Evolutionary conservation across 2,888 invertebrate genomes (phyloP).

Genomic region (Cataglyphis cursor): DNA sequence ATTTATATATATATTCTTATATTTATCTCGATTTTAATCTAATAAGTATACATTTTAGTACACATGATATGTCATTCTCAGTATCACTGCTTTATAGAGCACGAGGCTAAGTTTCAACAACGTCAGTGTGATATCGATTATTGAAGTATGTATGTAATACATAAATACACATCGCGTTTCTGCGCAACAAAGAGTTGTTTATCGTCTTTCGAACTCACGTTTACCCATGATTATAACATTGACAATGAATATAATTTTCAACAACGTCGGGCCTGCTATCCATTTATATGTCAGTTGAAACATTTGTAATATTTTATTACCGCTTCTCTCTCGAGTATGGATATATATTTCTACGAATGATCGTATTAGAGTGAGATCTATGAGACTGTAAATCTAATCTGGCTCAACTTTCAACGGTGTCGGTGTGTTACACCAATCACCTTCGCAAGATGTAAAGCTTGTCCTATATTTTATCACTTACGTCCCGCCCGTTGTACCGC

Average conservation of each 20-base stretch:
- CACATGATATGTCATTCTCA: not conserved
- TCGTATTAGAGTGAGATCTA: slow-evolving; percentile 20
- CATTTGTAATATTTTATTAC: slow-evolving; percentile 12
- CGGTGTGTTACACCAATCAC: slow-evolving; percentile 39
- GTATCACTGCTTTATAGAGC: not conserved
- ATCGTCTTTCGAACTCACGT: not conserved
- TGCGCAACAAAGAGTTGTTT: not conserved
- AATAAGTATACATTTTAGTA: not conserved
- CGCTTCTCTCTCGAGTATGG: not conserved
- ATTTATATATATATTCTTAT: not conserved
- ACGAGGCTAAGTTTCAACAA: slow-evolving; percentile 1
- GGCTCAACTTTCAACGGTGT: slow-evolving; percentile 45
- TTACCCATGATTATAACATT: not conserved
- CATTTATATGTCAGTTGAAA: not conserved
- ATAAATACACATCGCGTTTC: slow-evolving; percentile 7
- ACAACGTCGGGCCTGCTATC: not conserved
- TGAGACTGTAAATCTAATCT: slow-evolving; percentile 25
- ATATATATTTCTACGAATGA: slow-evolving; percentile 26
- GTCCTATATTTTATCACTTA: slow-evolving; percentile 37
- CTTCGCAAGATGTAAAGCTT: slow-evolving; percentile 17
- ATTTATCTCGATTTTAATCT: not conserved
- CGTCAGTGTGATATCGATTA: slow-evolving; percentile 25
- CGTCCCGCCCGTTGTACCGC: slow-evolving; percentile 10
- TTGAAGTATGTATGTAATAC: not conserved
- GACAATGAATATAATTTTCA: slow-evolving; percentile 13